These are phyloP conservation scores for Coendou prehensilis DNA, from an alignment of 2,797 vertebrate species.

Conservation along the genomic window DNA sequence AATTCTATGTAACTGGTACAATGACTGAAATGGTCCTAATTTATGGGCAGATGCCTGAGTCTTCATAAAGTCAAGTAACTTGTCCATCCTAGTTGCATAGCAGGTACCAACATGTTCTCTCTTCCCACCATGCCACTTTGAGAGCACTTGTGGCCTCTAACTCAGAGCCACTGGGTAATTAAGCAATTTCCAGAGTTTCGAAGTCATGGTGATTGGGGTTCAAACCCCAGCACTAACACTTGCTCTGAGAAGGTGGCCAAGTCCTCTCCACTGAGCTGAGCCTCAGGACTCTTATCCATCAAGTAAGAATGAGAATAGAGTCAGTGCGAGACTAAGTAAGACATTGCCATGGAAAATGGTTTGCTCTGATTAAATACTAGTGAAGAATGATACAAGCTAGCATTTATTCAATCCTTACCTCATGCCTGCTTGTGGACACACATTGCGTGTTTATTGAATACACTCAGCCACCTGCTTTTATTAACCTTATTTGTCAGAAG, in stretches of 20 bases:
- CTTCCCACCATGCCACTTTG: rapidly evolving
- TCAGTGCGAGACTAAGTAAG: not conserved
- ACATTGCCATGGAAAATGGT: not conserved
- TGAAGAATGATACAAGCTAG: too few relatives aligned
- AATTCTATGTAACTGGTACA: not conserved
- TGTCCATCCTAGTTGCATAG: rapidly evolving
- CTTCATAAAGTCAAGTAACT: not conserved
- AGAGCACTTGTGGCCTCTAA: not conserved
- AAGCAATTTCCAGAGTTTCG: not conserved
- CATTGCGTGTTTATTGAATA: not conserved
- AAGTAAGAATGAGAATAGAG: not conserved
- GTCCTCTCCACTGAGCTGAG: not conserved
- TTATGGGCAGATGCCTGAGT: not conserved
- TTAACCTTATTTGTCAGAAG: not conserved
- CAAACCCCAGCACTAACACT: not conserved
- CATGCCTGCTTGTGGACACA: too few relatives aligned
- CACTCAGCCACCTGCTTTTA: not conserved
- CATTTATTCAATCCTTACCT: rapidly evolving
- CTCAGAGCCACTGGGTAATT: not conserved
- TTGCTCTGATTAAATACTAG: not conserved
- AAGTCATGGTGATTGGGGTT: not conserved
- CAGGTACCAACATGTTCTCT: not conserved
- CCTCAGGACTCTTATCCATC: not conserved
- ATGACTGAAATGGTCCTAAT: not conserved
- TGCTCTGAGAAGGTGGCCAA: not conserved